These are phyloP conservation scores for Ptychoptera albimana DNA, from an alignment of 2,888 invertebrate genomes.

Conservation along the genomic window DNA sequence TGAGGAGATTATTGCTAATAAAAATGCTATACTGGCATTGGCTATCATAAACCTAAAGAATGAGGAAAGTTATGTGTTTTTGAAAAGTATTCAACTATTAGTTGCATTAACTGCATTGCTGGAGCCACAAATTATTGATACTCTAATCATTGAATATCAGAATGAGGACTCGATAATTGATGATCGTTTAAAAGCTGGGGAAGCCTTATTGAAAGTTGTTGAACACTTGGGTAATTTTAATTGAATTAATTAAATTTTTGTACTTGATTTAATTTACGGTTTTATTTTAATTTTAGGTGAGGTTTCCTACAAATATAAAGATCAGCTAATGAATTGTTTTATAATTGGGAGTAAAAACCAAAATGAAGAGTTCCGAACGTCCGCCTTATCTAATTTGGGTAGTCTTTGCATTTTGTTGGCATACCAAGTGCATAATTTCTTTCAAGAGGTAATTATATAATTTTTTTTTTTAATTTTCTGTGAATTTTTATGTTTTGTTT, in stretches of 20 bases:
- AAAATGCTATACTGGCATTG: slow-evolving; percentile 23
- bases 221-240: slow-evolving; percentile 20
- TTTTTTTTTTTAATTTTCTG: neutral
- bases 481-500: slow-evolving; percentile 3
- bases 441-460: slow-evolving; percentile 20
- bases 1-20: slow-evolving; percentile 17
- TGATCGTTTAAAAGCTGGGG: slow-evolving; percentile 25
- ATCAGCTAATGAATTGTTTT: slow-evolving; percentile 22
- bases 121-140: slow-evolving; percentile 24
- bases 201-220: slow-evolving; percentile 24
- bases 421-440: slow-evolving; percentile 27
- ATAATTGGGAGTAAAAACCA: slow-evolving; percentile 21
- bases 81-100: slow-evolving; percentile 27
- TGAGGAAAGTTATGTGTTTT: slow-evolving; percentile 26
- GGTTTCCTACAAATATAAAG: slow-evolving; percentile 24
- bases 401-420: slow-evolving; percentile 23
- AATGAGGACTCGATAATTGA: slow-evolving; percentile 20
- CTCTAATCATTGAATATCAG: slow-evolving; percentile 24
- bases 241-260: neutral
- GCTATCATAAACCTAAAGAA: slow-evolving; percentile 21
- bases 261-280: neutral
- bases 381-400: slow-evolving; percentile 26
- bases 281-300: slow-evolving; percentile 15
- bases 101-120: slow-evolving; percentile 20
- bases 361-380: slow-evolving; percentile 24